Evolutionary conservation across 2,888 invertebrate genomes (phyloP), one percentile per base, ranked within the genome.

Genomic region (Epistrophe grossulariae): DNA sequence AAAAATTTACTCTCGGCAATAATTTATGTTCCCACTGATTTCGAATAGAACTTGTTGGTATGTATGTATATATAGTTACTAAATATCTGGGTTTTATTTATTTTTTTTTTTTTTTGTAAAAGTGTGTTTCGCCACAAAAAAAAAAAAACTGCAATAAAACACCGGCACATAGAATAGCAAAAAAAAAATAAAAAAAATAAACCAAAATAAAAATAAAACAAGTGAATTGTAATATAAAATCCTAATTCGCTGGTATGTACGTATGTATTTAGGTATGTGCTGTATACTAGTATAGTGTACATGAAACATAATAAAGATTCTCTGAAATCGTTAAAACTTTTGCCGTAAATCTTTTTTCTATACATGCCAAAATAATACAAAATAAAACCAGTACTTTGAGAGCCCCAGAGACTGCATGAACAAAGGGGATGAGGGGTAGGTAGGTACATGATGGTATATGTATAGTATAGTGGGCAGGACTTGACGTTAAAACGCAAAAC

Each of bases 281-380:
- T 28, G 45, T n/a, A 66, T n/a, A 17, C n/a, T 17, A n/a, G 15
- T 38, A n/a, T n/a, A 62, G 64, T 79, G 82, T 76, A 83, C 87
- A 87, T 78, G 40, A 48, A 60, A 70, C 87, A 79, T 87, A 79
- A 87, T 83, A 87, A 87, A 83, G 83, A 87, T 87, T 83, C 83
- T 87, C 83, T 43, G 79, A 68, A 87, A 87, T 87, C 87, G 87
- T 87, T 87, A 87, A 87, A 87, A 87, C 87, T 87, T 87, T 87
- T 55, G 87, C 83, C 87, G 83, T 87, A 87, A 87, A 87, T 87
- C 87, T 87, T 87, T 83, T 87, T 83, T 79, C 87, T 87, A 83
- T 87, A 87, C 87, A 87, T 76, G 79, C 87, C 82, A 87, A 83
- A 83, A 83, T 76, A 87, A 83, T 87, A 87, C 78, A 79, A 83